Evolutionary conservation across 2,797 vertebrate species (phyloP), one percentile per base, ranked within the genome.

Genomic region (Myoxocephalus aenaeus): DNA sequence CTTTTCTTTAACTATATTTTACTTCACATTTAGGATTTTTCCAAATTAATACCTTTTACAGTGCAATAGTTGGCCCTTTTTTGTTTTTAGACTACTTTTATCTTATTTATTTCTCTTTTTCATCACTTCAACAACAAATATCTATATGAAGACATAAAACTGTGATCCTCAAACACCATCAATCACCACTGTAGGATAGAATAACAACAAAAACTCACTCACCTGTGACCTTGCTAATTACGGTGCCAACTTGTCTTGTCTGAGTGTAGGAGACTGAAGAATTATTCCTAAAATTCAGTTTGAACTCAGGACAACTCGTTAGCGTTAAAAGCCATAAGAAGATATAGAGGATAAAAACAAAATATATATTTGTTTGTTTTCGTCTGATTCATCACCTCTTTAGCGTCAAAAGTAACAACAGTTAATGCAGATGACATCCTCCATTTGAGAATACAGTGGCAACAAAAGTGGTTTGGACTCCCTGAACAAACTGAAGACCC

Each of bases 181-280:
- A 65, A 46, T 17, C 20, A n/a, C 4, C 13, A 27, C 27, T 29
- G 51, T 6, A 14, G 27, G 20, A 32, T 25, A 54, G 59, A 70
- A 32, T 5, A 5, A 11, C 1, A 40, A 63, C 65, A 15, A 56
- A 32, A 73, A 59, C 10, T 88, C 17, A 91, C 91, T 91, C 17
- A 92, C 91, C 83, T 82, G 54, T 58, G 25, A 15, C 61, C 0
- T 53, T 66, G 72, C 57, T 0, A 56, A 51, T 14, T 64, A 63
- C 64, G 34, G 6, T n/a, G 77, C 77, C 62, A 75, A 53, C 44
- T 61, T 11, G 14, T 65, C 44, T 65, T 1, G 15, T 51, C 46
- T 53, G 29, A 70, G 56, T 3, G 63, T 2, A 40, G 32, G 17
- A 62, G 58, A 58, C 42, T 2, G 7, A 58, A 63, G 15, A 22